These are phyloP conservation scores for Bombyx mori DNA, from an alignment of 1,140 invertebrate genomes.

Conservation along the genomic window DNA sequence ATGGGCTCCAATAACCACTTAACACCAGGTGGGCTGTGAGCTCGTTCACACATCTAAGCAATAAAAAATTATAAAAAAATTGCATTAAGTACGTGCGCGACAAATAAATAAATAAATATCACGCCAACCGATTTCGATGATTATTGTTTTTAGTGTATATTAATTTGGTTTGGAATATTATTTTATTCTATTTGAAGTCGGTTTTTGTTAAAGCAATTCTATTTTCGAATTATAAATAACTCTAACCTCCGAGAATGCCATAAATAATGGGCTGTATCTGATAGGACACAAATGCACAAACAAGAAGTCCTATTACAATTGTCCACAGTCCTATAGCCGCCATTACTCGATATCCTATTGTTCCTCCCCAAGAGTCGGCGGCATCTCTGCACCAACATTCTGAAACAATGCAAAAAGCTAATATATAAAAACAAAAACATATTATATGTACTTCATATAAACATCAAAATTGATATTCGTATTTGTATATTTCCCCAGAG, in stretches of 20 bases:
- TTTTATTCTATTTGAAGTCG: background rate
- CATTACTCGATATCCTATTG: slow-evolving; percentile 47
- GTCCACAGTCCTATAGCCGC: slow-evolving; percentile 41
- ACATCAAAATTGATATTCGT: too few species aligned
- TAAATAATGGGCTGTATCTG: slow-evolving; percentile 42
- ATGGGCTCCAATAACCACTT: too few species aligned
- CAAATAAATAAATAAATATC: background rate
- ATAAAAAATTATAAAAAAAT: too few species aligned
- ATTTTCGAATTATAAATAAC: background rate
- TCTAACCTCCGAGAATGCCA: slow-evolving; percentile 49
- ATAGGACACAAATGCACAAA: slow-evolving; percentile 39
- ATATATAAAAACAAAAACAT: too few species aligned
- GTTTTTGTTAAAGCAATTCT: too few species aligned
- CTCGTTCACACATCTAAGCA: too few species aligned
- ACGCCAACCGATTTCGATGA: background rate
- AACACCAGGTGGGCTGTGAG: too few species aligned
- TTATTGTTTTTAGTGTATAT: background rate
- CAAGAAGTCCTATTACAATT: slow-evolving; percentile 33
- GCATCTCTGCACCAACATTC: slow-evolving; percentile 67
- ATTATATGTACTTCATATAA: too few species aligned
- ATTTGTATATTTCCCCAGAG: too few species aligned
- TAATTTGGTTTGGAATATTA: background rate
- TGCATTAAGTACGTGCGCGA: too few species aligned
- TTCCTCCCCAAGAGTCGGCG: slow-evolving; percentile 60
- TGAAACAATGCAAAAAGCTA: slow-evolving; percentile 19